These are phyloP conservation scores for Listronotus oregonensis DNA, from an alignment of 1,140 invertebrate species.

Conservation along the genomic window DNA sequence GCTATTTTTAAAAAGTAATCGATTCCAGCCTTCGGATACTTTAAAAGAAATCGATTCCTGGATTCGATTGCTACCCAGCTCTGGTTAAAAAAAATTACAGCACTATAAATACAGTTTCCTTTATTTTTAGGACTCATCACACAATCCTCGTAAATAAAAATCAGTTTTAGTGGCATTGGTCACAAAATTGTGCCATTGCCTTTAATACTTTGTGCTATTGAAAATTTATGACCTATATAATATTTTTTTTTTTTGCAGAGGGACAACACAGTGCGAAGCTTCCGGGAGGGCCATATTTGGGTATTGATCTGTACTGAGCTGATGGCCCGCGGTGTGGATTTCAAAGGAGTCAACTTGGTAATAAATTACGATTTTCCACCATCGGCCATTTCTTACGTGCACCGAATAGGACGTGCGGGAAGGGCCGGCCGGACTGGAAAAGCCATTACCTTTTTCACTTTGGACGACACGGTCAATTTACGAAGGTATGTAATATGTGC, in stretches of 20 bases:
- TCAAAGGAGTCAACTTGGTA: conserved; percentile 95
- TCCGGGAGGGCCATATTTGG: conserved; percentile 92
- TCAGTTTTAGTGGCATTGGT: no score
- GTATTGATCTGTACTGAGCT: conserved; percentile 96
- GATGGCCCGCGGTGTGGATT: conserved; percentile 96
- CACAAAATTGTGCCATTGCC: no score
- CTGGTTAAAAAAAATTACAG: no score
- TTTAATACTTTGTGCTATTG: no score
- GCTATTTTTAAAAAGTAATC: no score
- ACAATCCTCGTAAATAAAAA: no score
- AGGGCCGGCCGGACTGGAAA: conserved; percentile 85
- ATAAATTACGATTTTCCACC: conserved; percentile 98
- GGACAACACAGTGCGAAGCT: conserved; percentile 86
- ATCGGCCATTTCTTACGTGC: conserved; percentile 91
- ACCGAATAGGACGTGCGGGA: conserved; percentile 87
- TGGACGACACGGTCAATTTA: conserved; percentile 81
- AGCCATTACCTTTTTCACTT: conserved; percentile 94
- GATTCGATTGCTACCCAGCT: no score
- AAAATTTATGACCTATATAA: no score
- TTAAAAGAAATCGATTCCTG: no score
- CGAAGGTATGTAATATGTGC: conserved; percentile 66
- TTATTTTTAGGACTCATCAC: no score
- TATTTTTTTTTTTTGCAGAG: conserved; percentile 64
- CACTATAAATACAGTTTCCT: no score
- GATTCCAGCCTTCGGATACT: no score